phyloP scores from a whole-genome alignment of 2,888 invertebrate species.

The Eupelmus urozonus region DNA sequence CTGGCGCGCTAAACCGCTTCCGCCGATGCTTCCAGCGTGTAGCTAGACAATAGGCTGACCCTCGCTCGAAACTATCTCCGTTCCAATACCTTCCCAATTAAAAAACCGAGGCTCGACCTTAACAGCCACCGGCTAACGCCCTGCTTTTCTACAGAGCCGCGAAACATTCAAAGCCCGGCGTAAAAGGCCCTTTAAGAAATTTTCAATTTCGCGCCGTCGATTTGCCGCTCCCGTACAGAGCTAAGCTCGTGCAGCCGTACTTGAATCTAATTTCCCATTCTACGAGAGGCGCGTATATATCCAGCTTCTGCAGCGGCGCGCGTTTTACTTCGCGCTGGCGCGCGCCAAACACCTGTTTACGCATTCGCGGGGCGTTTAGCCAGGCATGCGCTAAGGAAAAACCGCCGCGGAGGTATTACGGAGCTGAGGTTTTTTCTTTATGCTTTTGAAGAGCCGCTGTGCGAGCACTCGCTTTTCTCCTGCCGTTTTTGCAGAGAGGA shows the following conservation, averaged over 20 bases:
- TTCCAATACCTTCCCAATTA: too few relatives aligned
- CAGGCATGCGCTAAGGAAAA: conserved; percentile 39
- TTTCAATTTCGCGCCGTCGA: conserved; percentile 48
- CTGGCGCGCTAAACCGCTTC: too few relatives aligned
- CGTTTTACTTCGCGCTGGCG: not conserved
- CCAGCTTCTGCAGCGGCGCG: not conserved
- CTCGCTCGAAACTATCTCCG: too few relatives aligned
- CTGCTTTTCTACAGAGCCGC: too few relatives aligned
- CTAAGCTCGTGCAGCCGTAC: not conserved
- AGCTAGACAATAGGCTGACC: too few relatives aligned
- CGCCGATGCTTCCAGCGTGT: too few relatives aligned
- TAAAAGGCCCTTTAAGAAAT: conserved; percentile 15
- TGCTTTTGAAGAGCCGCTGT: conserved; percentile 14
- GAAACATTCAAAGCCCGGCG: conserved; percentile 9
- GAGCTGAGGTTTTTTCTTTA: not conserved
- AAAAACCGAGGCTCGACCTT: too few relatives aligned
- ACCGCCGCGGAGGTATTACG: too few relatives aligned
- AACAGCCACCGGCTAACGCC: too few relatives aligned
- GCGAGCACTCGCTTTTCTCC: not conserved
- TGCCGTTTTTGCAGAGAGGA: not conserved
- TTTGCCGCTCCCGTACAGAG: not conserved
- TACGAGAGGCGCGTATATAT: not conserved
- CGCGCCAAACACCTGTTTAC: conserved; percentile 53
- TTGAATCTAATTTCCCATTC: conserved; percentile 47
- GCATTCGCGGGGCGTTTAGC: conserved; percentile 33